phyloP scores from a whole-genome alignment of 2,797 vertebrate genomes.

The Loriculus beryllinus region DNA sequence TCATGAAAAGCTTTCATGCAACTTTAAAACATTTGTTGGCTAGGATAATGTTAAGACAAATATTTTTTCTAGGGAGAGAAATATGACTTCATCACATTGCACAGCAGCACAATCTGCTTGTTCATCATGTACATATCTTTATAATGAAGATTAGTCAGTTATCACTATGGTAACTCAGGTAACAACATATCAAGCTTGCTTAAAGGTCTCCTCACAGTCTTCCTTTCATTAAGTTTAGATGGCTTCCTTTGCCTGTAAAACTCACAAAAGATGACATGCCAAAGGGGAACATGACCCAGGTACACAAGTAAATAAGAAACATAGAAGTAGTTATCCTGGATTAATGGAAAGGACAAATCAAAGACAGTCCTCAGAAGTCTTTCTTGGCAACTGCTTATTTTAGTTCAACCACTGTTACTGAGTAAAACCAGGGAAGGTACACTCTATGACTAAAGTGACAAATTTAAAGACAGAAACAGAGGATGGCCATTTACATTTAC shows the following conservation, averaged over 20 bases:
- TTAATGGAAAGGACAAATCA: slow-evolving; percentile 10
- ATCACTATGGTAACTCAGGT: background rate
- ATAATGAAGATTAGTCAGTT: background rate
- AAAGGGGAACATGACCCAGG: background rate
- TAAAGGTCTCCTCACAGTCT: background rate
- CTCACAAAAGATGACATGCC: background rate
- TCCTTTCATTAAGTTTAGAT: background rate
- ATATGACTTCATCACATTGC: background rate
- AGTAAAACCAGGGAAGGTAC: background rate
- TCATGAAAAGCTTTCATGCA: background rate
- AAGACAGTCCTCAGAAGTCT: background rate
- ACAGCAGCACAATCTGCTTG: background rate
- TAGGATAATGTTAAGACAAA: background rate
- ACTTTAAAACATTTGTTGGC: background rate
- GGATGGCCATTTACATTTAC: accelerated
- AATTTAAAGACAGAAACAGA: background rate
- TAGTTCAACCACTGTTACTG: background rate
- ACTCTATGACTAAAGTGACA: background rate
- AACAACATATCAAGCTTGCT: background rate
- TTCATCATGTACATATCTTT: background rate
- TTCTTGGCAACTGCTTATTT: background rate
- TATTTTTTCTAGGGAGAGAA: background rate
- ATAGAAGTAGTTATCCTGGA: background rate
- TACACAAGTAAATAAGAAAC: background rate
- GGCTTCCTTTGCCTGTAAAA: background rate